Percentiles rank a stretch among this genome's conserved stretches.
Evolutionary conservation across 2,888 invertebrate genomes (phyloP).

Genomic region (Tetragonisca angustula): DNA sequence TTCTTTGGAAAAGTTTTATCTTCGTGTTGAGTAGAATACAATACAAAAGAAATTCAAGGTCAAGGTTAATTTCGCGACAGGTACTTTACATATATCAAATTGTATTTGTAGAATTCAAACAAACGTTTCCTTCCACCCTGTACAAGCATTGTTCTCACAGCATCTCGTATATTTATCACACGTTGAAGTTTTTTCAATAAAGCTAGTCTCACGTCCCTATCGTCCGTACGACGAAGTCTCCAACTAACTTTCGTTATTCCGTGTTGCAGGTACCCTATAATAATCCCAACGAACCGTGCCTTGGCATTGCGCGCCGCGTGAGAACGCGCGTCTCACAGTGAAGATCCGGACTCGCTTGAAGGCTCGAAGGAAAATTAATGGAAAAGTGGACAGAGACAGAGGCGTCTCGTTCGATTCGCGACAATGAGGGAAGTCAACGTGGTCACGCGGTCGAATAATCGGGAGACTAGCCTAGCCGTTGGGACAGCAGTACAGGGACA

Average conservation of each 20-base stretch:
- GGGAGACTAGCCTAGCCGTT: neutral
- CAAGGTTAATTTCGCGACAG: no score
- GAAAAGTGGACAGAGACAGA: neutral
- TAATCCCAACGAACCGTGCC: conserved; percentile 25
- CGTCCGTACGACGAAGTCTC: neutral
- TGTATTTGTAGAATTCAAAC: no score
- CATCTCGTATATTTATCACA: no score
- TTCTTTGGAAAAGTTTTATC: no score
- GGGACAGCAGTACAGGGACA: conserved; percentile 13
- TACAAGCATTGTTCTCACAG: no score
- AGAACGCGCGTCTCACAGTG: neutral
- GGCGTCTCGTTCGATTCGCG: neutral
- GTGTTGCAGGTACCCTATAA: conserved; percentile 19
- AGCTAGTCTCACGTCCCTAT: no score
- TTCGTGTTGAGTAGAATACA: no score
- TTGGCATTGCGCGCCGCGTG: conserved; percentile 26
- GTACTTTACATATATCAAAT: no score
- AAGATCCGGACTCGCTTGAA: neutral
- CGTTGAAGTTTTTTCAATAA: no score
- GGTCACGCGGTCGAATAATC: neutral
- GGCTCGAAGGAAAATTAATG: neutral
- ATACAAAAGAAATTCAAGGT: no score
- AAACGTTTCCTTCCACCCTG: no score
- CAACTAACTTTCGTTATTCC: neutral
- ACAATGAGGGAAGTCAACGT: conserved; percentile 29